A percentile compares a stretch with the other conserved stretches of the same genome.
Evolutionary conservation across 2,888 invertebrate species (phyloP).

Genomic region (Caenorhabditis sinica): DNA sequence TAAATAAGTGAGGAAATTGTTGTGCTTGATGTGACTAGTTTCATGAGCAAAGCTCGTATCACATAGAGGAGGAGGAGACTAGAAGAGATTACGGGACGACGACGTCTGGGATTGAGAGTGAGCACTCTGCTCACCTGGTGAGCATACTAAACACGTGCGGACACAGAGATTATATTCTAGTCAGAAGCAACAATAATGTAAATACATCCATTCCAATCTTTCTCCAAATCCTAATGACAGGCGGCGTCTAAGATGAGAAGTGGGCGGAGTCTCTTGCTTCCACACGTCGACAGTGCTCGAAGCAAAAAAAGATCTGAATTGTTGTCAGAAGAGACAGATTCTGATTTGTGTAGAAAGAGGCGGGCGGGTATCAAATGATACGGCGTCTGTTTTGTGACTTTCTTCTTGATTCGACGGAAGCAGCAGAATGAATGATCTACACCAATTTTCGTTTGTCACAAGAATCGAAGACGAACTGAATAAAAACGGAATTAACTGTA

Average conservation of each 20-base stretch:
- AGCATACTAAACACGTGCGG: slow-evolving; percentile 51
- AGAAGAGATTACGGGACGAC: slow-evolving; percentile 16
- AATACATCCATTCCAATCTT: background rate
- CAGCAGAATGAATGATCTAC: slow-evolving; percentile 41
- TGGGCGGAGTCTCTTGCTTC: slow-evolving; percentile 16
- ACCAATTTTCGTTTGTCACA: slow-evolving; percentile 39
- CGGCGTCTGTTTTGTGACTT: slow-evolving; percentile 47
- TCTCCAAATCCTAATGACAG: slow-evolving; percentile 20
- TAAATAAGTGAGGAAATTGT: background rate
- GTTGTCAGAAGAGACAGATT: slow-evolving; percentile 45
- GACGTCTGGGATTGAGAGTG: slow-evolving; percentile 35
- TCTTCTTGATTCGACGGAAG: slow-evolving; percentile 25
- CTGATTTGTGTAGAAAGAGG: slow-evolving; percentile 45
- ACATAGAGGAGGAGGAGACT: background rate
- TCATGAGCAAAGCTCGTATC: slow-evolving; percentile 47
- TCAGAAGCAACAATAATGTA: slow-evolving; percentile 21
- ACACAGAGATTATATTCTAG: slow-evolving; percentile 32
- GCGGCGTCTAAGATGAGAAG: slow-evolving; percentile 12
- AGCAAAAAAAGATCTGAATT: slow-evolving; percentile 21
- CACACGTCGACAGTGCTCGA: slow-evolving; percentile 34
- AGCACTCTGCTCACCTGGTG: slow-evolving; percentile 34
- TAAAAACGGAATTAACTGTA: slow-evolving; percentile 15
- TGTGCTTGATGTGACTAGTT: slow-evolving; percentile 46
- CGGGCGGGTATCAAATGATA: slow-evolving; percentile 34
- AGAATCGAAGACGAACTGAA: slow-evolving; percentile 2